Conservation (phyloP, 2,797 vertebrate genomes). For the Trematomus bernacchii region DNA sequence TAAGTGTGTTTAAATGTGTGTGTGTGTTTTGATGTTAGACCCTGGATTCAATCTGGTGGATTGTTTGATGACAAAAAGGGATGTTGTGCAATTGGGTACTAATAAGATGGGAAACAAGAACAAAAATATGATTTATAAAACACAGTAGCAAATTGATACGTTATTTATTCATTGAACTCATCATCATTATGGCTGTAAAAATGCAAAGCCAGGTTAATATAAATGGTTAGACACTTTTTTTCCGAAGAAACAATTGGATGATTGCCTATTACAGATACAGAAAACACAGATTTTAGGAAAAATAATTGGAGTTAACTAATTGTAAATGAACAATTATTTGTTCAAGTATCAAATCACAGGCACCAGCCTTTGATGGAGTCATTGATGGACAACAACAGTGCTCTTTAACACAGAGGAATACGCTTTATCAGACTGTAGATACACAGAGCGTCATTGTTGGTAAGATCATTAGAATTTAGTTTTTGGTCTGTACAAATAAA, state of each 20-base stretch:
- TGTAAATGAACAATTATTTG: neutral
- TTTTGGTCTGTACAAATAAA: neutral
- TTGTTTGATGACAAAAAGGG: slow-evolving; percentile 18
- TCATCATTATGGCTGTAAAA: neutral
- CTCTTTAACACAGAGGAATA: neutral
- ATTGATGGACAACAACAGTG: neutral
- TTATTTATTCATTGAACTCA: neutral
- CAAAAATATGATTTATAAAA: neutral
- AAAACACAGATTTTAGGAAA: neutral
- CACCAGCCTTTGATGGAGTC: no score
- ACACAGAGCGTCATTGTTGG: neutral
- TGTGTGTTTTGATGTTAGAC: slow-evolving; percentile 21
- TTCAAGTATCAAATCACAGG: no score
- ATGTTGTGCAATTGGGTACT: neutral
- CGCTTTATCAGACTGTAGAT: neutral
- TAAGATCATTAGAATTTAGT: neutral
- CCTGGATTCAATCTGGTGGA: slow-evolving; percentile 15
- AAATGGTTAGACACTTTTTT: neutral
- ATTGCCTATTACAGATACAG: neutral
- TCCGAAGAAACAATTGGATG: neutral
- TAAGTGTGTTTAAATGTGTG: slow-evolving; percentile 38
- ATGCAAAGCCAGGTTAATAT: neutral
- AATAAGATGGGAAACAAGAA: neutral
- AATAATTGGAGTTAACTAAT: neutral
- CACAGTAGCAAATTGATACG: neutral